These are phyloP conservation scores for Temnopleurus reevesii DNA, from an alignment of 53 echinoderm and acorn worm species.

Conservation along the genomic window DNA sequence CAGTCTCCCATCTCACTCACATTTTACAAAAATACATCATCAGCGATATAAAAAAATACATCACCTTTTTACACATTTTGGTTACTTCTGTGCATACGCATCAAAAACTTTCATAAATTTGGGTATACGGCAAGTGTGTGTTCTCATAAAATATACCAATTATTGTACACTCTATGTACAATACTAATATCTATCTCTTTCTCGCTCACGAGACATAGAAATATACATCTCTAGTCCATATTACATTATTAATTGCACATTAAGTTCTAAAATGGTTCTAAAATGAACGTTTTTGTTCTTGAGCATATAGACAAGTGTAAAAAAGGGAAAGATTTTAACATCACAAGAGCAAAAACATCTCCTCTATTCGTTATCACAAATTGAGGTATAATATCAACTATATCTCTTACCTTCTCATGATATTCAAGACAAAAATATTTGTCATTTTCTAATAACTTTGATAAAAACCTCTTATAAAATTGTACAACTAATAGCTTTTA, in stretches of 20 bases:
- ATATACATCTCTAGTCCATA: background rate
- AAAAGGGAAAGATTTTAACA: background rate
- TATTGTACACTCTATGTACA: slow-evolving; percentile 13
- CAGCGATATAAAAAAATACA: slow-evolving; percentile 37
- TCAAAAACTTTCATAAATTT: background rate
- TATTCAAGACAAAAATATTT: too few relatives aligned
- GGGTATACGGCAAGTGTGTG: slow-evolving; percentile 41
- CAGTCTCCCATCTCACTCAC: background rate
- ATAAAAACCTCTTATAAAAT: too few relatives aligned
- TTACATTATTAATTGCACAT: slow-evolving; percentile 4
- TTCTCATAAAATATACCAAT: slow-evolving; percentile 12
- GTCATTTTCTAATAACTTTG: too few relatives aligned
- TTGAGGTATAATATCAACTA: background rate
- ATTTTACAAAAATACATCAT: slow-evolving; percentile 35
- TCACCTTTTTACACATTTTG: slow-evolving; percentile 14
- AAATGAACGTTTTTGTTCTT: background rate
- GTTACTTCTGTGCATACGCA: background rate
- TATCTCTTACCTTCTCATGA: background rate
- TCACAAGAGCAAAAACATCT: background rate
- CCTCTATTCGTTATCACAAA: background rate
- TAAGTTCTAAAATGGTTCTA: background rate
- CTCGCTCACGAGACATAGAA: background rate
- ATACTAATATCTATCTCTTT: background rate
- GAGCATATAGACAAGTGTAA: background rate
- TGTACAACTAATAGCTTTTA: too few relatives aligned